Evolutionary conservation across 2,888 invertebrate genomes (phyloP).

Genomic region (Bursaphelenchus okinawaensis): DNA sequence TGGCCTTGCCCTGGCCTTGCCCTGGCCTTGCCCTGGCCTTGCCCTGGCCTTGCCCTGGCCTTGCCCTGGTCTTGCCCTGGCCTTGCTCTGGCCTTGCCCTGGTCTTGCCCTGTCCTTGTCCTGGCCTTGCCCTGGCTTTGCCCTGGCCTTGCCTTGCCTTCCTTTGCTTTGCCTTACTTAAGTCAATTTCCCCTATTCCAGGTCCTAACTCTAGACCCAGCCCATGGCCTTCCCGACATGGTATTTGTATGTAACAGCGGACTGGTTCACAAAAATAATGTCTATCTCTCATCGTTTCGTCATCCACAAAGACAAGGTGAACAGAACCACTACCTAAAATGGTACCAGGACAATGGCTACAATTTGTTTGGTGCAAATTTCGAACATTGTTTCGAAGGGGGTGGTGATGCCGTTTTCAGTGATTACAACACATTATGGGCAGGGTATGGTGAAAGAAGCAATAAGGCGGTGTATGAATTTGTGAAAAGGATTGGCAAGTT

Average conservation of each 20-base stretch:
- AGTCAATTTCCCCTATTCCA: slow-evolving; percentile 10
- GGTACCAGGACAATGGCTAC: slow-evolving; percentile 51
- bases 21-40: too few species aligned
- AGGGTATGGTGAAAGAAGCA: slow-evolving; percentile 50
- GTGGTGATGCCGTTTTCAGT: slow-evolving; percentile 57
- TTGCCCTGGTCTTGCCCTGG: too few species aligned
- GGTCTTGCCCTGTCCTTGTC: too few species aligned
- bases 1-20: too few species aligned
- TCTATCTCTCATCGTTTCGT: slow-evolving; percentile 54
- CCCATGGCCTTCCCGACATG: slow-evolving; percentile 54
- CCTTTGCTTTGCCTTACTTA: too few species aligned
- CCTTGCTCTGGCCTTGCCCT: too few species aligned
- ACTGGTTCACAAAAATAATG: slow-evolving; percentile 46
- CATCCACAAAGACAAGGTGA: slow-evolving; percentile 55
- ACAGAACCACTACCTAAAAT: slow-evolving; percentile 48
- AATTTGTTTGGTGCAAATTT: slow-evolving; percentile 47
- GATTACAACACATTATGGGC: slow-evolving; percentile 52
- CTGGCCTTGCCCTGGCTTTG: too few species aligned
- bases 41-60: too few species aligned
- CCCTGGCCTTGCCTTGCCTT: too few species aligned
- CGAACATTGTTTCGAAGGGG: slow-evolving; percentile 49
- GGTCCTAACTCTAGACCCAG: slow-evolving; percentile 53
- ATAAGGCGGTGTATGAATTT: slow-evolving; percentile 45
- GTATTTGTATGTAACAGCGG: slow-evolving; percentile 58
- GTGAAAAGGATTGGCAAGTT: slow-evolving; percentile 44